A percentile compares a stretch with the other conserved stretches of the same genome.
These are phyloP conservation scores for Vimba vimba DNA, from an alignment of 2,113 vertebrate genomes.

Conservation along the genomic window DNA sequence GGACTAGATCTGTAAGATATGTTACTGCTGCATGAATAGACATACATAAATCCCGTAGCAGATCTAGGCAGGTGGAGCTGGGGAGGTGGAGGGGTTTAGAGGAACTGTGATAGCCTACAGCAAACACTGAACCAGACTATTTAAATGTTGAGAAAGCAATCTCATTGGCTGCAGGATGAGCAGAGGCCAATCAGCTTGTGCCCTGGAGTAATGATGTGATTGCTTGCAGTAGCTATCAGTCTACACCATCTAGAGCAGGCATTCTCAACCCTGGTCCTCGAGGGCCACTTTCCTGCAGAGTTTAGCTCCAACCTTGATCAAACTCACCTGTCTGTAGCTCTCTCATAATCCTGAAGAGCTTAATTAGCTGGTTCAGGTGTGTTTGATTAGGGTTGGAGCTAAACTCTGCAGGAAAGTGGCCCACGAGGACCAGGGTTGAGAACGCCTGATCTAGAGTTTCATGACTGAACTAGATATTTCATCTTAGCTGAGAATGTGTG, in stretches of 20 bases:
- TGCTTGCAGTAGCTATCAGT: neutral
- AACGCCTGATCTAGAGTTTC: neutral
- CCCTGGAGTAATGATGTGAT: neutral
- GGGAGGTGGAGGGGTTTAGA: neutral
- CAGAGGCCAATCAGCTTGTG: neutral
- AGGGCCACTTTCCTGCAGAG: no score
- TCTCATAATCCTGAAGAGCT: no score
- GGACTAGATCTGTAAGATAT: neutral
- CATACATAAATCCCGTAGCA: no score
- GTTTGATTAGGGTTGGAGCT: no score
- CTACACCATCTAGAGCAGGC: neutral
- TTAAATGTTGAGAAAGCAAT: neutral
- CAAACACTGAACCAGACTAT: neutral
- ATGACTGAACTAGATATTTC: neutral
- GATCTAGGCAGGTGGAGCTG: neutral
- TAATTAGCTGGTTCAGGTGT: no score
- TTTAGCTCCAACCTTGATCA: no score
- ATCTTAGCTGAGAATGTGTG: neutral
- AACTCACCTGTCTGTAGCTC: no score
- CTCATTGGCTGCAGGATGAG: neutral
- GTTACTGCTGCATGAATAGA: neutral
- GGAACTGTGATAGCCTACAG: neutral
- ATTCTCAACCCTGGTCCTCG: no score
- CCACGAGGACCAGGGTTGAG: no score
- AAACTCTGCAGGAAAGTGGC: no score